These are phyloP conservation scores for Semicossyphus pulcher DNA, from an alignment of 2,113 vertebrate species.

Conservation along the genomic window DNA sequence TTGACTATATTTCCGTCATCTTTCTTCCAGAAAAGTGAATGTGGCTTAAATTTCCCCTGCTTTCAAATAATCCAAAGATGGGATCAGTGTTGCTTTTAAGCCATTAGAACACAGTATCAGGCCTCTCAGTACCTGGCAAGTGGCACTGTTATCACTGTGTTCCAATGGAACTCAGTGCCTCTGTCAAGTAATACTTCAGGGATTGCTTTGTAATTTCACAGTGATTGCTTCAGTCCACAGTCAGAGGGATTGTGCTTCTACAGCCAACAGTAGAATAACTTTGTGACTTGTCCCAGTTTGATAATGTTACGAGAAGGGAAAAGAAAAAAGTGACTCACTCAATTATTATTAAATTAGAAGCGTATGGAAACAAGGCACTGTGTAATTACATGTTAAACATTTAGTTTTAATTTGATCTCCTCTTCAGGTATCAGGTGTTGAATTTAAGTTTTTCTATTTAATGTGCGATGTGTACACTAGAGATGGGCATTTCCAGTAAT, in stretches of 20 bases:
- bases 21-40: background rate
- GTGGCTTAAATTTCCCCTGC: background rate
- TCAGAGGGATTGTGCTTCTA: constrained; percentile 65
- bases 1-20: background rate
- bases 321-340: constrained; percentile 12
- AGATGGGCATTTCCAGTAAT: too few relatives aligned
- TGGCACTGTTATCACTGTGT: constrained; percentile 59
- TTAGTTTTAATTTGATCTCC: constrained; percentile 37
- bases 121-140: constrained; percentile 51
- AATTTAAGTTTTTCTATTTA: constrained; percentile 8
- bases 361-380: constrained; percentile 42
- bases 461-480: background rate
- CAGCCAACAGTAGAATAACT: constrained; percentile 50
- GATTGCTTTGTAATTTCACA: constrained; percentile 77
- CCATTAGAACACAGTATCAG: constrained; percentile 32
- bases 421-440: background rate
- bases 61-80: constrained; percentile 6
- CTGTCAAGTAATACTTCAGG: constrained; percentile 68
- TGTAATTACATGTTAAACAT: constrained; percentile 57
- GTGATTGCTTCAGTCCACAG: constrained; percentile 70
- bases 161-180: constrained; percentile 43
- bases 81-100: constrained; percentile 36
- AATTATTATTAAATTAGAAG: constrained; percentile 59
- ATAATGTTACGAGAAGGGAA: constrained; percentile 43
- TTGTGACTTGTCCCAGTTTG: constrained; percentile 59